Percentiles rank a stretch among this genome's conserved stretches.
These are phyloP conservation scores for Sorex araneus DNA, from an alignment of 2,113 vertebrate genomes.

Conservation along the genomic window DNA sequence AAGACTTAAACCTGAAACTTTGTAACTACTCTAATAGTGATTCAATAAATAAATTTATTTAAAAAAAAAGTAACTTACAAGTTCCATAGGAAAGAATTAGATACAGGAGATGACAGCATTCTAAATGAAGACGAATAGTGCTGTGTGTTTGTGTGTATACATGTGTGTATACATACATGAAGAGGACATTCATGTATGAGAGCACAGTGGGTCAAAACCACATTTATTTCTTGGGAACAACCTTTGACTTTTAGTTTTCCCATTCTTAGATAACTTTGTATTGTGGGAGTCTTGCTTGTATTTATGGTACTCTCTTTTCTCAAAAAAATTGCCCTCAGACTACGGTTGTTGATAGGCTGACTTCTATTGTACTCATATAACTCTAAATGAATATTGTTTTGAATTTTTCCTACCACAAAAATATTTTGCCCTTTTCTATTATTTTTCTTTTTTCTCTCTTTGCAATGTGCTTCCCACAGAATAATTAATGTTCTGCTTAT, in stretches of 20 bases:
- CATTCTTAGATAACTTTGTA: not conserved
- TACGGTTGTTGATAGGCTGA: not conserved
- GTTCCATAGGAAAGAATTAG: constrained; percentile 23
- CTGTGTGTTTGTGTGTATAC: not conserved
- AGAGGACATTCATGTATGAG: too few species aligned
- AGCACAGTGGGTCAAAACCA: not conserved
- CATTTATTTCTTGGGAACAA: constrained; percentile 41
- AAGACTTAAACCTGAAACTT: too few species aligned
- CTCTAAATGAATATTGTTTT: constrained; percentile 12
- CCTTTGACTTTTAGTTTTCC: not conserved
- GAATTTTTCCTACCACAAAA: not conserved
- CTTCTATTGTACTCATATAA: not conserved
- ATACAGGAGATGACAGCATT: constrained; percentile 12
- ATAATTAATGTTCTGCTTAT: not conserved
- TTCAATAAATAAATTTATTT: too few species aligned
- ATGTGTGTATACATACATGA: not conserved
- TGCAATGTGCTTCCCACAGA: not conserved
- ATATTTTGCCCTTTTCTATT: constrained; percentile 49
- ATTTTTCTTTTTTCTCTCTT: not conserved
- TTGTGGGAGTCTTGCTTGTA: not conserved
- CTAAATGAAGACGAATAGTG: not conserved
- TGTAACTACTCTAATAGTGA: too few species aligned
- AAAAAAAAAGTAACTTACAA: not conserved
- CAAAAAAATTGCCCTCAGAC: not conserved
- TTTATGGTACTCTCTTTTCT: not conserved